These are phyloP conservation scores for Squalus acanthias DNA, from an alignment of 2,797 vertebrate species.

Conservation along the genomic window DNA sequence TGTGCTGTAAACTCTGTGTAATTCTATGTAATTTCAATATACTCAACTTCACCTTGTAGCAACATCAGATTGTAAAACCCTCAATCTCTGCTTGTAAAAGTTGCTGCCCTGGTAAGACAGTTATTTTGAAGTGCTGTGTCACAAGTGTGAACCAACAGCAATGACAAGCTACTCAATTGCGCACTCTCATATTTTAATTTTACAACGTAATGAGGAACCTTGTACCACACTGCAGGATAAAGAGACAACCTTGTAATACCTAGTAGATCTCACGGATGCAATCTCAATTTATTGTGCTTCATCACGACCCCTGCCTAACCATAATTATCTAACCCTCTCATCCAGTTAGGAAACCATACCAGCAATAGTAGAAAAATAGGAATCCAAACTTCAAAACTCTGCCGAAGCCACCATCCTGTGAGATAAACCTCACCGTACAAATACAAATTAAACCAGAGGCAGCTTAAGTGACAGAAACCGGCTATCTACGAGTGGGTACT, in stretches of 20 bases:
- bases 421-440: no score
- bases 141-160: not conserved
- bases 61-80: not conserved
- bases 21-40: not conserved
- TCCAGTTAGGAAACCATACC: not conserved
- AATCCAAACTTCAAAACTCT: not conserved
- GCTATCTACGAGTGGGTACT: no score
- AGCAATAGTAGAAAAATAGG: not conserved
- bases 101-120: not conserved
- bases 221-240: not conserved
- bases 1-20: not conserved
- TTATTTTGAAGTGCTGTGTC: not conserved
- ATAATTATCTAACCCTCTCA: not conserved
- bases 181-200: not conserved
- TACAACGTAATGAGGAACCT: not conserved
- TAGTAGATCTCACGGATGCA: not conserved
- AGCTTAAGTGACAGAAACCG: not conserved
- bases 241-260: not conserved
- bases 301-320: not conserved
- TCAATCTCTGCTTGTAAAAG: not conserved
- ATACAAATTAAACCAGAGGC: not conserved
- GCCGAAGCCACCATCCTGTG: no score
- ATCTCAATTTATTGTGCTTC: not conserved
- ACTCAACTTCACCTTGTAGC: not conserved
- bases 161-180: not conserved